Base-by-base conservation (phyloP, 2,888 invertebrate species). In the Drosophila robusta region DNA sequence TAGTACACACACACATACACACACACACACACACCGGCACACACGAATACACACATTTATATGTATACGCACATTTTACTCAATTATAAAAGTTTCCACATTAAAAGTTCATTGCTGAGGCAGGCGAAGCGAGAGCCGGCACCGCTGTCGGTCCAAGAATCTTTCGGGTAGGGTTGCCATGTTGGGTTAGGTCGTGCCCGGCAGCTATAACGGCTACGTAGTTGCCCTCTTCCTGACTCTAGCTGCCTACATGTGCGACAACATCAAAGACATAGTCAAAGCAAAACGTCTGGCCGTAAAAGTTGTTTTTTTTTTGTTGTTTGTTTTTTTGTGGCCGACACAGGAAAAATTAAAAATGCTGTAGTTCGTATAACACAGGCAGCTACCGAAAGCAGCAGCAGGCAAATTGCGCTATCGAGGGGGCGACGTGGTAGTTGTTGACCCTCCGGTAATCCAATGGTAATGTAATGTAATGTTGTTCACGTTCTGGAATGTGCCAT, bases 21-120 rank as follows among this genome's bases (percentile, higher is more conserved):
- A 36, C 18, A 42, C 29, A 36, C 36, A 14, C 16, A 41, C 41
- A 34, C 29, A 24, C 42, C 42, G 5, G 54, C 55, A 54, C 61
- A 51, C 54, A 66, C 39, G 50, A 46, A 65, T 54, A 70, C 42
- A 66, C n/a, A 42, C 38, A 62, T 60, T 57, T 56, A 61, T 63
- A 66, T 69, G 58, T 69, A 75, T 54, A 77, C 76, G 77, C 76
- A 78, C 71, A 82, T 90, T 90, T 86, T 83, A 89, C 85, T 89
- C 89, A 90, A 89, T 90, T 90, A 85, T 84, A 90, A 90, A 90
- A 90, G 87, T 90, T 90, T 89, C 72, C 77, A 89, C 87, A 90
- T 90, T 90, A 89, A 90, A 90, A 87, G 86, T 86, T 86, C 83
- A 86, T 81, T 87, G 76, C 83, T 73, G 78, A 68, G 69, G 62